A percentile compares a stretch with the other conserved stretches of the same genome.
Conservation (phyloP, 1,140 invertebrate genomes). For the Asobara japonica region DNA sequence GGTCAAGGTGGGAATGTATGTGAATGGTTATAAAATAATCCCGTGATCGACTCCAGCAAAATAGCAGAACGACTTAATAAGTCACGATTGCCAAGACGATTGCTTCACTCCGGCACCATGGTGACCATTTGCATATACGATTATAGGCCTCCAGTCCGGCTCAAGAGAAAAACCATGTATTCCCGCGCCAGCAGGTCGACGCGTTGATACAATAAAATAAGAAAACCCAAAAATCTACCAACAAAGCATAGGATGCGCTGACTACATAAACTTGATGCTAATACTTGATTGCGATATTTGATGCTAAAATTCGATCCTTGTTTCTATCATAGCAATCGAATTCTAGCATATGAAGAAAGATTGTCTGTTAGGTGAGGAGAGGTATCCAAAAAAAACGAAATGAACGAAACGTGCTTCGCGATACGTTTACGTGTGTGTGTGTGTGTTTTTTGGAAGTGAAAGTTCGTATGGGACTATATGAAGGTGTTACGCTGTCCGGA, state of each 20-base stretch:
- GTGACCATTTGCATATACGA: conserved; percentile 66
- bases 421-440: no score
- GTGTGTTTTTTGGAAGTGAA: no score
- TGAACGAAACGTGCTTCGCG: no score
- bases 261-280: no score
- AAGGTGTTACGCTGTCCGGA: no score
- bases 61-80: conserved; percentile 66
- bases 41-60: conserved; percentile 58
- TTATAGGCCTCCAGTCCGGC: conserved; percentile 54
- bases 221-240: neutral
- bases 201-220: neutral
- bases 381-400: no score
- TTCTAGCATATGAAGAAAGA: no score
- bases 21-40: conserved; percentile 54
- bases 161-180: conserved; percentile 34
- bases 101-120: conserved; percentile 53
- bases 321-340: no score
- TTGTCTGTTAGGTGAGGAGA: no score
- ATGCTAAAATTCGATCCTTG: no score
- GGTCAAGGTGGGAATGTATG: conserved; percentile 57
- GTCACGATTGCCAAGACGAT: conserved; percentile 61
- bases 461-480: no score
- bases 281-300: no score
- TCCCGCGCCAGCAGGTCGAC: conserved; percentile 33
- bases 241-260: neutral